Evolutionary conservation across 2,797 vertebrate genomes (phyloP).

Genomic region (Enteromius thamalakanensis): DNA sequence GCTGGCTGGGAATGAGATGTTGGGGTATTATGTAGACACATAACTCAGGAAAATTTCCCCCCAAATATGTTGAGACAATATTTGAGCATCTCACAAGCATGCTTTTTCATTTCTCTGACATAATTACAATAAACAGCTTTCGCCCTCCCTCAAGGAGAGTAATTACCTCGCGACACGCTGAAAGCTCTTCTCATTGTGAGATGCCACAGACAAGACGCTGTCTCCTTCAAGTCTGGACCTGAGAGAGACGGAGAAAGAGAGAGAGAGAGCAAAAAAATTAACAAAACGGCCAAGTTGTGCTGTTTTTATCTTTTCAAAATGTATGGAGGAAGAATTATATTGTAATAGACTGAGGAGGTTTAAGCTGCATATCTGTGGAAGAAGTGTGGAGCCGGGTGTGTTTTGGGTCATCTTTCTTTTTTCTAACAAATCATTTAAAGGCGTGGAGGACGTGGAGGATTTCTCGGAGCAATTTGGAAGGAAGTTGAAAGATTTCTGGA

Average conservation of each 20-base stretch:
- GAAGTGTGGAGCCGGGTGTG: not conserved
- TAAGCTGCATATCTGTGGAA: not conserved
- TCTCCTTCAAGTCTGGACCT: slow-evolving; percentile 73
- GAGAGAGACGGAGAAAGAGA: slow-evolving; percentile 59
- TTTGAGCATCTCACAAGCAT: slow-evolving; percentile 31
- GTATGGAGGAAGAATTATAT: not conserved
- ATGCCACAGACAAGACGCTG: slow-evolving; percentile 70
- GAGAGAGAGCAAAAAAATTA: not conserved
- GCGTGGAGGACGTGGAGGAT: slow-evolving; percentile 24
- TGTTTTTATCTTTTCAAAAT: not conserved
- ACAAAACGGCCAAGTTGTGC: slow-evolving; percentile 6
- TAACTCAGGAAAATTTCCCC: slow-evolving; percentile 8
- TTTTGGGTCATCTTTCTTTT: slow-evolving; percentile 18
- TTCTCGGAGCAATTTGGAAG: slow-evolving; percentile 36
- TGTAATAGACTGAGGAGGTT: not conserved
- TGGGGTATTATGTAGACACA: slow-evolving; percentile 8
- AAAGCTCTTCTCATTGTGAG: slow-evolving; percentile 55
- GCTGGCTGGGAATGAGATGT: slow-evolving; percentile 26
- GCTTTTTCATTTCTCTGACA: slow-evolving; percentile 44
- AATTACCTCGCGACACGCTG: slow-evolving; percentile 40
- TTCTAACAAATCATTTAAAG: slow-evolving; percentile 24
- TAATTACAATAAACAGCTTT: slow-evolving; percentile 62
- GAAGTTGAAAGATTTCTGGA: slow-evolving; percentile 46
- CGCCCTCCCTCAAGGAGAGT: slow-evolving; percentile 62
- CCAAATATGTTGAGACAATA: slow-evolving; percentile 34